A percentile compares a stretch with the other conserved stretches of the same genome.
These are phyloP conservation scores for Xestia ashworthii DNA, from an alignment of 2,888 invertebrate species.

Conservation along the genomic window DNA sequence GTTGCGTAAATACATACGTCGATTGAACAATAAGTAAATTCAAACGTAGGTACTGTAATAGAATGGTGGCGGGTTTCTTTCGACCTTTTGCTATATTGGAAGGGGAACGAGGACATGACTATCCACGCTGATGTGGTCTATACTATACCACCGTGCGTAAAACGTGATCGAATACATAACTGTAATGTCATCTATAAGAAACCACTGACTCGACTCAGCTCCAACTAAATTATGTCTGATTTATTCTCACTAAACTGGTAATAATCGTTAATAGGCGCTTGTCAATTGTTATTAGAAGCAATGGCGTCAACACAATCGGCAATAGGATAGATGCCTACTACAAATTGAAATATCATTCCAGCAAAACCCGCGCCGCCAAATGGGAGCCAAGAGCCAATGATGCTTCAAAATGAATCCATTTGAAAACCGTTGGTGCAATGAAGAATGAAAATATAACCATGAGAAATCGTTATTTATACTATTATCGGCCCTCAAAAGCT, in stretches of 20 bases:
- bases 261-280: conserved; percentile 45
- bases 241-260: conserved; percentile 48
- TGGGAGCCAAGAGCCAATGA: conserved; percentile 34
- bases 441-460: conserved; percentile 30
- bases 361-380: conserved; percentile 26
- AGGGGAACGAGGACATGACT: conserved; percentile 66
- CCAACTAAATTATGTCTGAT: conserved; percentile 26
- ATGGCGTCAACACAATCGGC: conserved; percentile 39
- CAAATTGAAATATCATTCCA: conserved; percentile 41
- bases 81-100: conserved; percentile 68
- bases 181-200: conserved; percentile 29
- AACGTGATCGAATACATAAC: conserved; percentile 55
- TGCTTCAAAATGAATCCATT: conserved; percentile 33
- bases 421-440: conserved; percentile 12
- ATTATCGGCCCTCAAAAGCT: conserved; percentile 40
- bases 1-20: conserved; percentile 27
- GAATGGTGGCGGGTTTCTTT: conserved; percentile 58
- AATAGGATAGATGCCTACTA: conserved; percentile 19
- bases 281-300: conserved; percentile 55
- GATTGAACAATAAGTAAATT: conserved; percentile 54
- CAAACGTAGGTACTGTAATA: conserved; percentile 41
- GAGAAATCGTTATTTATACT: conserved; percentile 26
- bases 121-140: conserved; percentile 53
- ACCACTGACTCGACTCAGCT: conserved; percentile 27
- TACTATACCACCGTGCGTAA: conserved; percentile 43